Percentiles rank a stretch among this genome's conserved stretches.
Conservation (phyloP, 2,888 invertebrate species). For the Drosophila diplacantha region DNA sequence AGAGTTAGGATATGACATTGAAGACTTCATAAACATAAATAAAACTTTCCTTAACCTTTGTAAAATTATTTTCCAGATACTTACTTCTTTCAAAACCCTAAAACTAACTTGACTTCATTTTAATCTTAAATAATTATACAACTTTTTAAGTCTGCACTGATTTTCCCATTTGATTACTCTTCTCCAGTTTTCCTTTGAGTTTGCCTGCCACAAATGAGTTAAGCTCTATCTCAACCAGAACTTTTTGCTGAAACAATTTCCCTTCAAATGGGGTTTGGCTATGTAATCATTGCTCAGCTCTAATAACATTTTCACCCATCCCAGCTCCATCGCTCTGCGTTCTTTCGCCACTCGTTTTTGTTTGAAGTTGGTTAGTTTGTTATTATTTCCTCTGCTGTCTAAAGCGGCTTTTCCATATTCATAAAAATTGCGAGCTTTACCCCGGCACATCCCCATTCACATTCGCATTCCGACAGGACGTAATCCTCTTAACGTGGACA, state of each 20-base stretch:
- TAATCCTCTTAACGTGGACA: conserved; percentile 61
- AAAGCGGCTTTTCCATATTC: conserved; percentile 69
- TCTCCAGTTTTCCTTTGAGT: neutral
- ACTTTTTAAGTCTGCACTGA: neutral
- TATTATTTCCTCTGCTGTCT: conserved; percentile 45
- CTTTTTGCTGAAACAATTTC: conserved; percentile 10
- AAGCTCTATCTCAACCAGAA: conserved; percentile 4
- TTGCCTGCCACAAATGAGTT: conserved; percentile 6
- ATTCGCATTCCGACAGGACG: conserved; percentile 44
- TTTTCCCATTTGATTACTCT: neutral
- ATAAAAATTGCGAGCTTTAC: conserved; percentile 66
- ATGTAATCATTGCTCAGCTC: conserved; percentile 63
- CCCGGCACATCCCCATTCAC: conserved; percentile 37
- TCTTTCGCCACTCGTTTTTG: conserved; percentile 42
- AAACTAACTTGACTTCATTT: too few relatives aligned
- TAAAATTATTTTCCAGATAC: neutral
- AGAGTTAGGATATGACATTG: neutral
- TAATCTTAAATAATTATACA: neutral
- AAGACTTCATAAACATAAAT: neutral
- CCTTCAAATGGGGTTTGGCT: conserved; percentile 27
- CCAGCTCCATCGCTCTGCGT: conserved; percentile 8
- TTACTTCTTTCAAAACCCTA: neutral
- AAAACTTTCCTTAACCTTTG: too few relatives aligned
- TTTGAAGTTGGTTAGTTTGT: conserved; percentile 68
- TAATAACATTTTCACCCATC: conserved; percentile 50